Conservation (phyloP, 2,797 vertebrate genomes). For the Gymnodraco acuticeps region DNA sequence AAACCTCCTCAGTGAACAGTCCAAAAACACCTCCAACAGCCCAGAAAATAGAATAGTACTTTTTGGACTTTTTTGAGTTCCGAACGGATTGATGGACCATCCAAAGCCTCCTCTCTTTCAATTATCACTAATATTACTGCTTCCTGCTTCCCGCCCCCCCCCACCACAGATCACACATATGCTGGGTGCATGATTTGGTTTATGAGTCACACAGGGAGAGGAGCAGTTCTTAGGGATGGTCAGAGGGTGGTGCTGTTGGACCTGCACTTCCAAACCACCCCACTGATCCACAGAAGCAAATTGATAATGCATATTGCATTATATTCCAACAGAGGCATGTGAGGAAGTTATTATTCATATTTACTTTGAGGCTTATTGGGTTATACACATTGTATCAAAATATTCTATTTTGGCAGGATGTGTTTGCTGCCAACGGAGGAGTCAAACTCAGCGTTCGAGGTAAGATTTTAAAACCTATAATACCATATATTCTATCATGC, state of each 20-base stretch:
- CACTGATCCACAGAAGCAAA: conserved; percentile 23
- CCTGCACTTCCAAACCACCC: conserved; percentile 40
- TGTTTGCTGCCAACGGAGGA: conserved; percentile 1
- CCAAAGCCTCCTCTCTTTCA: conserved; percentile 8
- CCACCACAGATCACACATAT: conserved; percentile 12
- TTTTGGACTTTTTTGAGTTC: neutral
- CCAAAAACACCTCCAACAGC: neutral
- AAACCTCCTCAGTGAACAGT: conserved; percentile 3
- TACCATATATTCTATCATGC: conserved; percentile 13
- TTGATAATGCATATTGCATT: conserved; percentile 63
- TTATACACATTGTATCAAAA: conserved; percentile 42
- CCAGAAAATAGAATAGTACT: neutral
- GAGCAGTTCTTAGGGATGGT: neutral
- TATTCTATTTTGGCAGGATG: conserved; percentile 30
- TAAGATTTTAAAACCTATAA: neutral
- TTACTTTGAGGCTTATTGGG: conserved; percentile 56
- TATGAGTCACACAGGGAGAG: conserved; percentile 36
- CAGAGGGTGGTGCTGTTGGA: conserved; percentile 79
- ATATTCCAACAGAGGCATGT: conserved; percentile 47
- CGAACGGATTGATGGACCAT: conserved; percentile 2
- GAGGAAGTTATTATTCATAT: conserved; percentile 54
- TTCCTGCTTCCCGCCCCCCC: neutral
- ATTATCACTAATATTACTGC: neutral
- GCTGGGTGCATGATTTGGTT: conserved; percentile 33
- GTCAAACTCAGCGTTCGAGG: conserved; percentile 7